These are phyloP conservation scores for Pagetopsis macropterus DNA, from an alignment of 2,797 vertebrate species.

Conservation along the genomic window DNA sequence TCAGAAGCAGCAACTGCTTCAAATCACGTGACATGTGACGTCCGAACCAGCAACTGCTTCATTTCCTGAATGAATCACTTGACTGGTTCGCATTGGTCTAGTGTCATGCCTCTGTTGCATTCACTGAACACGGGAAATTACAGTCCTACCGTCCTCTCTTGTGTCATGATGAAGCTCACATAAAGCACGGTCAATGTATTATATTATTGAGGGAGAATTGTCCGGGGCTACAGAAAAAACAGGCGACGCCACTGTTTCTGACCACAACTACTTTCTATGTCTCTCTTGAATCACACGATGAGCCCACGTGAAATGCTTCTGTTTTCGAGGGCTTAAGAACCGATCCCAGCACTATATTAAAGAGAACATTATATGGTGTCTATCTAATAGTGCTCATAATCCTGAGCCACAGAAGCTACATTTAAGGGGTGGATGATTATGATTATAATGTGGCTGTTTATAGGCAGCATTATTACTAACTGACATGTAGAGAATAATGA, in stretches of 20 bases:
- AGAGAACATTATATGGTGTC: constrained; percentile 13
- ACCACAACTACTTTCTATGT: not conserved
- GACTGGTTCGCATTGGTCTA: too few species aligned
- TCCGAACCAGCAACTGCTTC: too few species aligned
- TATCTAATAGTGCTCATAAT: constrained; percentile 31
- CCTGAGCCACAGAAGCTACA: constrained; percentile 38
- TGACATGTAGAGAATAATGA: constrained; percentile 50
- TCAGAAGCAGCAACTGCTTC: too few species aligned
- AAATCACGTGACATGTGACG: too few species aligned
- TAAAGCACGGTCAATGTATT: too few species aligned
- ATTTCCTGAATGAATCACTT: too few species aligned
- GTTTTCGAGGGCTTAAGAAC: constrained; percentile 18
- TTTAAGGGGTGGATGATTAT: constrained; percentile 50
- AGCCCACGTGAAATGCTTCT: constrained; percentile 4
- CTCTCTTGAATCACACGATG: constrained; percentile 1
- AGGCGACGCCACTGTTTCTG: not conserved
- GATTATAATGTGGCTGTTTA: constrained; percentile 53
- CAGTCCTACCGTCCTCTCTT: too few species aligned
- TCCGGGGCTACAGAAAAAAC: too few species aligned
- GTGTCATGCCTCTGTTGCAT: too few species aligned
- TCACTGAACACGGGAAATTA: too few species aligned
- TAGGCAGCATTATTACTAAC: constrained; percentile 45
- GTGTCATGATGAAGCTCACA: too few species aligned
- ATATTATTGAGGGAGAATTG: too few species aligned
- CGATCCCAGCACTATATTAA: constrained; percentile 13